A percentile compares a stretch with the other conserved stretches of the same genome.
Conservation (phyloP, 2,113 vertebrate genomes). For the Rhea americana region DNA sequence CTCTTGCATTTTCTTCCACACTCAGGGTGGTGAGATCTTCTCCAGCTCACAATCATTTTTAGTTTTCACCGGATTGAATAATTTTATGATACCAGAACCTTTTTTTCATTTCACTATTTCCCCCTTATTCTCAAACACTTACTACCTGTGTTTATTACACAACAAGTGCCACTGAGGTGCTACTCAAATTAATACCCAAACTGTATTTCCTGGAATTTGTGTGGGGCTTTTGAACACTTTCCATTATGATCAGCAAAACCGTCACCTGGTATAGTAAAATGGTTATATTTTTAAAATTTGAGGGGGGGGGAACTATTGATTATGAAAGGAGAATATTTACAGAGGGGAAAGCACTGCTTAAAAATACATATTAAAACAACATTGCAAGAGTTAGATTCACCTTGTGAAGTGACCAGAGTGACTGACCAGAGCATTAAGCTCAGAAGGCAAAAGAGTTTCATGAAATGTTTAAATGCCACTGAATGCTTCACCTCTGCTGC, state of each 20-base stretch:
- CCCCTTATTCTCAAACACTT: neutral
- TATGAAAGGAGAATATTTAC: neutral
- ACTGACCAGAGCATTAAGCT: neutral
- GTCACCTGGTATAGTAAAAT: neutral
- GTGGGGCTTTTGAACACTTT: neutral
- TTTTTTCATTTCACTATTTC: neutral
- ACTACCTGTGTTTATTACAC: accelerated
- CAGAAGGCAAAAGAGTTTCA: accelerated
- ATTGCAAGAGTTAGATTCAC: neutral
- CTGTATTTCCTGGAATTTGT: neutral
- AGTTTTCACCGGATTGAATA: neutral
- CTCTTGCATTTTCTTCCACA: neutral
- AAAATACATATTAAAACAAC: neutral
- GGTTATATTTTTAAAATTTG: neutral
- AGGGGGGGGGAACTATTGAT: neutral
- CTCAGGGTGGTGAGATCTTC: neutral
- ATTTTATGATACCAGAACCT: neutral
- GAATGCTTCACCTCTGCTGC: neutral
- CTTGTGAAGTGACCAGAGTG: too few species aligned
- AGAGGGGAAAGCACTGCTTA: neutral
- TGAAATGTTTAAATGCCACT: neutral
- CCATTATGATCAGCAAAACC: neutral
- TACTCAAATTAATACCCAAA: neutral
- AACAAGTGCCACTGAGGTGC: neutral
- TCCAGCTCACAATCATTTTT: neutral